phyloP scores from a whole-genome alignment of 2,113 vertebrate genomes.

The Genyomyrus donnyi region DNA sequence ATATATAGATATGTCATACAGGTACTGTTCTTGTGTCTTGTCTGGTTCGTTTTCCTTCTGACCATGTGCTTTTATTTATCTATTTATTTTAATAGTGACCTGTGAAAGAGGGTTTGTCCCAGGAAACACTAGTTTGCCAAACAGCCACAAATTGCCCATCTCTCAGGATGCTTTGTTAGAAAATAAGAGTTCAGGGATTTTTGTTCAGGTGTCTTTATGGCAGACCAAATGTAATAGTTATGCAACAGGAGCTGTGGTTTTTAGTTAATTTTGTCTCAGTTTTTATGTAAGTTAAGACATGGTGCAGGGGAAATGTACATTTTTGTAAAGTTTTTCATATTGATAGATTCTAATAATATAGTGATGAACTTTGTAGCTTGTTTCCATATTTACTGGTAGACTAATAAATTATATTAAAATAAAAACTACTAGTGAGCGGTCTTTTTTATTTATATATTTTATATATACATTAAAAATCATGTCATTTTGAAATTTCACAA shows the following conservation, averaged over 20 bases:
- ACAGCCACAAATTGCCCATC: constrained; percentile 25
- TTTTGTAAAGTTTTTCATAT: constrained; percentile 33
- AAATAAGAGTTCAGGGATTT: constrained; percentile 57
- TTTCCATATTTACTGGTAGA: constrained; percentile 30
- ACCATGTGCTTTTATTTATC: neutral
- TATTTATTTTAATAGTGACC: neutral
- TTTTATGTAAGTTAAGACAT: constrained; percentile 30
- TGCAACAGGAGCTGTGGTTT: constrained; percentile 52
- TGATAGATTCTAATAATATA: constrained; percentile 26
- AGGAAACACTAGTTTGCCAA: constrained; percentile 14
- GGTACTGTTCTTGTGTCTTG: neutral
- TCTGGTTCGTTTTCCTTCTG: neutral
- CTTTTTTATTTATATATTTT: neutral
- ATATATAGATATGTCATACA: neutral
- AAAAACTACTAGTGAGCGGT: neutral
- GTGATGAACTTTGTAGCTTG: constrained; percentile 30
- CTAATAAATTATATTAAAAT: constrained; percentile 24
- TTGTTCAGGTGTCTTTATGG: constrained; percentile 53
- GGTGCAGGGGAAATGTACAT: constrained; percentile 22
- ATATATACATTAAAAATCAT: neutral
- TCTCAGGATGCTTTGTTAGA: constrained; percentile 63
- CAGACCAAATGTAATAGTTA: constrained; percentile 71
- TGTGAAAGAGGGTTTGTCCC: neutral
- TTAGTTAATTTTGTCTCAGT: constrained; percentile 56
- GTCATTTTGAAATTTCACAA: neutral